These are phyloP conservation scores for Xiphorhynchus elegans DNA, from an alignment of 2,113 vertebrate genomes.

Conservation along the genomic window DNA sequence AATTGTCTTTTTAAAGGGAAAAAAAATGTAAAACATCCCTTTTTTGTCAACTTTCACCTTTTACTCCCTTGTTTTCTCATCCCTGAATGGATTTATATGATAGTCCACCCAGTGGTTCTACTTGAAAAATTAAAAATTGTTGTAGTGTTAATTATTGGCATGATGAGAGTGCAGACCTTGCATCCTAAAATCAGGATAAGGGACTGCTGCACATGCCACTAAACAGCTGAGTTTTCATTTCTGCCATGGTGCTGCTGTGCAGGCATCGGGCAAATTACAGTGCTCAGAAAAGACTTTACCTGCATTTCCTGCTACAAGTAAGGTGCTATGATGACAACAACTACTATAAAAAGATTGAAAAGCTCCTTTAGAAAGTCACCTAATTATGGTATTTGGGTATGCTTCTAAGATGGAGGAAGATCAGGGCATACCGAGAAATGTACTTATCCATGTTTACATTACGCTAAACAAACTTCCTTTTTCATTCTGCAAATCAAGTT, in stretches of 20 bases:
- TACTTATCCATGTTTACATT: neutral
- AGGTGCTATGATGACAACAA: neutral
- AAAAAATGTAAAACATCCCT: neutral
- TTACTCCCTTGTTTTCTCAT: neutral
- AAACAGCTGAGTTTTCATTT: neutral
- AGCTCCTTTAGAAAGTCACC: neutral
- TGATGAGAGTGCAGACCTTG: neutral
- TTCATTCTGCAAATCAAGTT: neutral
- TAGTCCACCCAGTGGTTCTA: neutral
- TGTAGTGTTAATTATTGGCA: neutral
- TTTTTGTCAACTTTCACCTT: neutral
- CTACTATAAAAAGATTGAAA: slow-evolving; percentile 15
- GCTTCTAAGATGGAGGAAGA: neutral
- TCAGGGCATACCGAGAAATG: neutral
- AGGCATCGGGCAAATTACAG: neutral
- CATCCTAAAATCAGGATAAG: neutral
- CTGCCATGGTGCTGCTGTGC: neutral
- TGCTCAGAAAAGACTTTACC: slow-evolving; percentile 5
- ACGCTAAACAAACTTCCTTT: neutral
- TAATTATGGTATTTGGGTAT: neutral
- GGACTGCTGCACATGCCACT: neutral
- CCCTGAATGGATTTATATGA: neutral
- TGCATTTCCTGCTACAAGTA: slow-evolving; percentile 12
- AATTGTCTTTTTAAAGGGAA: neutral
- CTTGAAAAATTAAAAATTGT: neutral